Evolutionary conservation across 2,113 vertebrate genomes (phyloP).

Genomic region (Amphilophus citrinellus): DNA sequence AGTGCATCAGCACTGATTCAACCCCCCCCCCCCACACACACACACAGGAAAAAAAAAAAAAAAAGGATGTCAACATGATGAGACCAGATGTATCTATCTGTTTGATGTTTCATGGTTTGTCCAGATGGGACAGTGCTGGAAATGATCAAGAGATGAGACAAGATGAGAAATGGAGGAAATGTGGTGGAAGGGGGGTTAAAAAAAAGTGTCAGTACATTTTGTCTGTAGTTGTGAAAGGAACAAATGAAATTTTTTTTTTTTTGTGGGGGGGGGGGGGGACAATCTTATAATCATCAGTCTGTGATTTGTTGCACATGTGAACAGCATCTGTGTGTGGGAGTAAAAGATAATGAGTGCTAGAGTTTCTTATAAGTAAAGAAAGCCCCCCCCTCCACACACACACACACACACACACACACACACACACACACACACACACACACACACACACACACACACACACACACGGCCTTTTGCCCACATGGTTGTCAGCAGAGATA

Average conservation of each 20-base stretch:
- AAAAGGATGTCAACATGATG: constrained; percentile 52
- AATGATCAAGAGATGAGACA: constrained; percentile 46
- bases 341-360: neutral
- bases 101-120: constrained; percentile 51
- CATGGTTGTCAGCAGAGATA: neutral
- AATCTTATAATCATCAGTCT: neutral
- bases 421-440: no score
- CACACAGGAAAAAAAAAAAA: neutral
- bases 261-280: no score
- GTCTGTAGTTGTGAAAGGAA: neutral
- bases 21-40: no score
- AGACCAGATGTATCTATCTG: constrained; percentile 51
- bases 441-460: no score
- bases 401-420: no score
- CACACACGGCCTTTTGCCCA: no score
- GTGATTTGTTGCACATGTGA: constrained; percentile 17
- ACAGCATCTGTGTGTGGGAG: neutral
- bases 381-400: no score
- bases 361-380: neutral
- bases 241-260: no score
- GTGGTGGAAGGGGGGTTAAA: neutral
- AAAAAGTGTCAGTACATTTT: neutral
- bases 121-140: constrained; percentile 52
- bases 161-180: constrained; percentile 16
- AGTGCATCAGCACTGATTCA: neutral